Conservation (phyloP, 1,140 invertebrate genomes). For the Diploscapter pachys region DNA sequence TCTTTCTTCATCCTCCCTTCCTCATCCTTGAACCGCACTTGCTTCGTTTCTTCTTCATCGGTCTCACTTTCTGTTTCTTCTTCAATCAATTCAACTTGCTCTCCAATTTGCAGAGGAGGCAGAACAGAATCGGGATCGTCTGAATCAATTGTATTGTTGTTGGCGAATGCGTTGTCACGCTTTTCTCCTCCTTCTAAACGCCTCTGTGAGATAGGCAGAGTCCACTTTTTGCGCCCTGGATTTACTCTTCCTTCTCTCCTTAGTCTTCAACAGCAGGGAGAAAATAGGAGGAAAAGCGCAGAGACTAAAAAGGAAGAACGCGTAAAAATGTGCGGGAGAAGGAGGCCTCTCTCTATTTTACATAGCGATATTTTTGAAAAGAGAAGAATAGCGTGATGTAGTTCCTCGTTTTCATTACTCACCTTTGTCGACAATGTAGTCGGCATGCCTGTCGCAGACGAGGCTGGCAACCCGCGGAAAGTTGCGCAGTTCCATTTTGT, state of each 20-base stretch:
- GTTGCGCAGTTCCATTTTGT: conserved; percentile 23
- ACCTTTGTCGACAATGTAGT: background rate
- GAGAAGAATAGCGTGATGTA: background rate
- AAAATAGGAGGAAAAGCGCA: background rate
- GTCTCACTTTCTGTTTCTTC: background rate
- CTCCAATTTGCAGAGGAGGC: background rate
- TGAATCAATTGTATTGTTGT: too few species aligned
- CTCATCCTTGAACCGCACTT: background rate
- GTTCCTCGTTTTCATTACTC: too few species aligned
- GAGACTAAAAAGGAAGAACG: background rate
- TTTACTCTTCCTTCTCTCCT: background rate
- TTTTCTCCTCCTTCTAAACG: too few species aligned
- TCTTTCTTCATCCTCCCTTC: background rate
- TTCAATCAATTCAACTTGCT: background rate
- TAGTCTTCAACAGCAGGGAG: background rate
- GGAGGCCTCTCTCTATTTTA: background rate
- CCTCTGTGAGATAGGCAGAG: too few species aligned
- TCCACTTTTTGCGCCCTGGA: too few species aligned
- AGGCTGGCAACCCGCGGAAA: conserved; percentile 16
- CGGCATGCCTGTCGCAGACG: conserved; percentile 27
- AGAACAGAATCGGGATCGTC: too few species aligned
- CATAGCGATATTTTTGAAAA: background rate
- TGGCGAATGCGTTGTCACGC: too few species aligned
- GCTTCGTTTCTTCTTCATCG: background rate
- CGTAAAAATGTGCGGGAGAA: background rate